Percentiles rank a stretch among this genome's conserved stretches.
phyloP scores from a whole-genome alignment of 1,140 invertebrate genomes.

The Heliconius melpomene region DNA sequence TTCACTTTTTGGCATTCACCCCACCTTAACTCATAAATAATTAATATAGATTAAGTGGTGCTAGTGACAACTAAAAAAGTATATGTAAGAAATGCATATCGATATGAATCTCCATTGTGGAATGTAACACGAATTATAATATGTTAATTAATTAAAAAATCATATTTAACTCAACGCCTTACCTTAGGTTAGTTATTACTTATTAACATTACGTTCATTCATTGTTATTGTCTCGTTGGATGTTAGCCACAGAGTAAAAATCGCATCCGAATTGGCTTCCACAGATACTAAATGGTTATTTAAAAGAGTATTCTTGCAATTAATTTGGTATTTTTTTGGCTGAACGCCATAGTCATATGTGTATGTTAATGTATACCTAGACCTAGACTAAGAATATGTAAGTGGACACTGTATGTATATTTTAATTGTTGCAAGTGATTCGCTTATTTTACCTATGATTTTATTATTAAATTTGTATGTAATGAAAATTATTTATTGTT shows the following conservation, averaged over 20 bases:
- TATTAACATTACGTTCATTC: conserved; percentile 50
- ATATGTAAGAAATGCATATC: conserved; percentile 39
- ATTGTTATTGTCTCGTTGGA: conserved; percentile 27
- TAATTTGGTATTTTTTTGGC: conserved; percentile 40
- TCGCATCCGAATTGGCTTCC: conserved; percentile 53
- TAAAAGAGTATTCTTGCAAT: conserved; percentile 39
- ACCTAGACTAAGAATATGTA: conserved; percentile 40
- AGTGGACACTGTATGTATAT: conserved; percentile 59
- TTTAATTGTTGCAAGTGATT: conserved; percentile 71
- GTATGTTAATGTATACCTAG: conserved; percentile 45
- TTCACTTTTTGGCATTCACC: conserved; percentile 28
- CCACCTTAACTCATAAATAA: conserved; percentile 29
- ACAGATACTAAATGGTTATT: conserved; percentile 41
- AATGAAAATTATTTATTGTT: conserved; percentile 44
- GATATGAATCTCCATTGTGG: conserved; percentile 27
- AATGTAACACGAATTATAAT: conserved; percentile 16
- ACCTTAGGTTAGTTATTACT: conserved; percentile 59
- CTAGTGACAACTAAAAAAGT: conserved; percentile 43
- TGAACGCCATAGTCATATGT: conserved; percentile 45
- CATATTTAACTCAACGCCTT: conserved; percentile 49
- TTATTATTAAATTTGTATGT: conserved; percentile 77
- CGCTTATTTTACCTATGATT: conserved; percentile 65
- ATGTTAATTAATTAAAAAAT: conserved; percentile 24
- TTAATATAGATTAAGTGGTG: conserved; percentile 48
- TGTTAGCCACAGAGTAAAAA: conserved; percentile 39